These are phyloP conservation scores for Drosophila nr. fundita DNA, from an alignment of 2,888 invertebrate species.

Conservation along the genomic window DNA sequence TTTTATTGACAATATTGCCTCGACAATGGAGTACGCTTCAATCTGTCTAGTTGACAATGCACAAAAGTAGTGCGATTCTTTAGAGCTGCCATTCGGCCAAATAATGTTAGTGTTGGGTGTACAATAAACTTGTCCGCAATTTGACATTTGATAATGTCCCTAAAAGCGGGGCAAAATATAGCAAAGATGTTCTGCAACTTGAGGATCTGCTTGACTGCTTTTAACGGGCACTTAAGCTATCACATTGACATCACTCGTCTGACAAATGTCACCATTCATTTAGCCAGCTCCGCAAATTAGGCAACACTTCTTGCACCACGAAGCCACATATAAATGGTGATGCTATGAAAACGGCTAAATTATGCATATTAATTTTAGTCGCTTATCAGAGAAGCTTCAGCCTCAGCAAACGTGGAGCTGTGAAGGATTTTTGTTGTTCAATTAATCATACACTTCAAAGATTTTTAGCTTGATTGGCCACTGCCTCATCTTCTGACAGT, in stretches of 20 bases:
- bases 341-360: conserved; percentile 12
- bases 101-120: conserved; percentile 41
- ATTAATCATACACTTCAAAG: background rate
- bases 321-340: conserved; percentile 18
- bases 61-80: conserved; percentile 21
- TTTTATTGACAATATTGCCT: conserved; percentile 56
- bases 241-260: conserved; percentile 11
- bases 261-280: conserved; percentile 42
- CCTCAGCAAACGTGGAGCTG: background rate
- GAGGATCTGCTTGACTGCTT: conserved; percentile 12
- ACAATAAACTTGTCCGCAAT: conserved; percentile 25
- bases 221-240: conserved; percentile 24
- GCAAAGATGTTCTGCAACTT: conserved; percentile 8
- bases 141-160: conserved; percentile 40
- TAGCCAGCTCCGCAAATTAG: conserved; percentile 25
- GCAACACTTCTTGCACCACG: conserved; percentile 23
- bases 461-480: background rate
- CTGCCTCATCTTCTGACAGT: background rate
- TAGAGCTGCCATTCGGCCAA: conserved; percentile 32
- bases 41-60: conserved; percentile 56
- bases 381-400: conserved; percentile 36
- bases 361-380: conserved; percentile 18
- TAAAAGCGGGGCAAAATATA: background rate
- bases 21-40: conserved; percentile 51
- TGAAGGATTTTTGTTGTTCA: background rate